Evolutionary conservation across 2,113 vertebrate species (phyloP).

Genomic region (Syngnathus floridae): DNA sequence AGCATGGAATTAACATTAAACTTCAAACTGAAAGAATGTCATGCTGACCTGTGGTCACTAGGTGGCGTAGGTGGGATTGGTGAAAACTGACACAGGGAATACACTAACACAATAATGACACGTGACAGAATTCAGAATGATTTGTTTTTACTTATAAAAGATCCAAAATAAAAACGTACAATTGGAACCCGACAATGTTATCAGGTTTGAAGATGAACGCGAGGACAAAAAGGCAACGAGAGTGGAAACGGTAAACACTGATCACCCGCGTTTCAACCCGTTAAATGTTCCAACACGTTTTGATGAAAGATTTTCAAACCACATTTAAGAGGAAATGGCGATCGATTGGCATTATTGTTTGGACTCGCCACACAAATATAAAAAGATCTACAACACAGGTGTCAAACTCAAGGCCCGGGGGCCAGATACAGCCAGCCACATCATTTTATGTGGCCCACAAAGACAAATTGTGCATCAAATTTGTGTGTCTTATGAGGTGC

Average conservation of each 20-base stretch:
- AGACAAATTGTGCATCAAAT: no score
- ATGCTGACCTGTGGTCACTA: slow-evolving; percentile 11
- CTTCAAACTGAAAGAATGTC: slow-evolving; percentile 71
- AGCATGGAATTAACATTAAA: slow-evolving; percentile 99
- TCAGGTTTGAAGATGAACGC: slow-evolving; percentile 54
- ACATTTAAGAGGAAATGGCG: slow-evolving; percentile 2
- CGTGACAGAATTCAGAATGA: slow-evolving; percentile 30
- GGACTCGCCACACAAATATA: background rate
- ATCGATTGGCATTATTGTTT: background rate
- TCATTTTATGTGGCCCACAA: no score
- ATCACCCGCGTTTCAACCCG: background rate
- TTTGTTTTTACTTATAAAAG: slow-evolving; percentile 69
- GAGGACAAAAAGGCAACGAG: slow-evolving; percentile 34
- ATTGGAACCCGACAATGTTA: slow-evolving; percentile 55
- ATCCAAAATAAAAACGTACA: slow-evolving; percentile 71
- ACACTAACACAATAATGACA: slow-evolving; percentile 30
- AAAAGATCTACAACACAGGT: background rate
- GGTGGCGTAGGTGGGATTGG: slow-evolving; percentile 1
- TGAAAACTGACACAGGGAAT: background rate
- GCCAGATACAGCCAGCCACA: no score
- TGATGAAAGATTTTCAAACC: background rate
- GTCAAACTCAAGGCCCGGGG: no score
- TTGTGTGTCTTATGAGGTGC: no score
- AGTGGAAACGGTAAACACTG: background rate
- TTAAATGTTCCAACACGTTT: background rate